Evolutionary conservation across 1,140 invertebrate genomes (phyloP).

Genomic region (Belonocnema kinseyi): DNA sequence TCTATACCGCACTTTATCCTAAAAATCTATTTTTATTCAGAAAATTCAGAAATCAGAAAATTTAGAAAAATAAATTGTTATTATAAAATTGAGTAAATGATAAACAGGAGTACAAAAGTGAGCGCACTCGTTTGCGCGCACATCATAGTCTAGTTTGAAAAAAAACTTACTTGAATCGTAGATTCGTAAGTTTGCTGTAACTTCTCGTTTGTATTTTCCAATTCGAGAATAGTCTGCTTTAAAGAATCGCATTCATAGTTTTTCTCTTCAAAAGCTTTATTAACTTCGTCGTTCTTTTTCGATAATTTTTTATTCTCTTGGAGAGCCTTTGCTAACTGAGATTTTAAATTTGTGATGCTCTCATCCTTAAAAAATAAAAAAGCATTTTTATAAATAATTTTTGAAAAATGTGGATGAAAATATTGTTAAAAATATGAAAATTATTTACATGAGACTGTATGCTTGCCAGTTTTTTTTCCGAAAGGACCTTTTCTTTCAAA

Average conservation of each 20-base stretch:
- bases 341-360: background rate
- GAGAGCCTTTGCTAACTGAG: background rate
- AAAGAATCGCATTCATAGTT: background rate
- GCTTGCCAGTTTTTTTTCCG: conserved; percentile 44
- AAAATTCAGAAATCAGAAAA: too few relatives aligned
- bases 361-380: background rate
- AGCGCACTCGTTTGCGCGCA: too few relatives aligned
- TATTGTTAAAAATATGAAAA: conserved; percentile 1
- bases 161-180: background rate
- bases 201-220: conserved; percentile 1
- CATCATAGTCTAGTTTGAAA: too few relatives aligned
- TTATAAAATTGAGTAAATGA: too few relatives aligned
- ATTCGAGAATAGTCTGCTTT: background rate
- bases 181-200: conserved; percentile 2
- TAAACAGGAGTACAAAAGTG: too few relatives aligned
- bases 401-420: conserved; percentile 13
- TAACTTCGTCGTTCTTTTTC: background rate
- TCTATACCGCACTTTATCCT: too few relatives aligned
- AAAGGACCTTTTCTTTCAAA: conserved; percentile 40
- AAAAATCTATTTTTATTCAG: too few relatives aligned
- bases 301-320: background rate
- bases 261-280: background rate
- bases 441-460: conserved; percentile 40
- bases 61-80: too few relatives aligned
- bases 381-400: conserved; percentile 1